Conservation (phyloP, 2,113 vertebrate species). For the Willisornis vidua region DNA sequence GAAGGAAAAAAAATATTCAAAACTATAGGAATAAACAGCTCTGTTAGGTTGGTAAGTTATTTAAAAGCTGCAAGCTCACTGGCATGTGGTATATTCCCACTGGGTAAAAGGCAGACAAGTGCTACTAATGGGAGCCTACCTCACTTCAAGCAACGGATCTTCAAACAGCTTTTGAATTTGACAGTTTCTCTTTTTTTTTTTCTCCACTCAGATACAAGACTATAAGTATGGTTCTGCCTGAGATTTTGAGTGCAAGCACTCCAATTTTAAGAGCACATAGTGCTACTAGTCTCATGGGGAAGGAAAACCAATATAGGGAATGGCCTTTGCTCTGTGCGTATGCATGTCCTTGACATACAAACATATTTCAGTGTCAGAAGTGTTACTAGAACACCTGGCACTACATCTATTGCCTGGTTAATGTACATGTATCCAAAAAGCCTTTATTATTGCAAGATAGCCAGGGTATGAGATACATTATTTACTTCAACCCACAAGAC, state of each 20-base stretch:
- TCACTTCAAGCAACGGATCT: not conserved
- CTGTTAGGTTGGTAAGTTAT: accelerated
- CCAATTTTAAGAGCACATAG: not conserved
- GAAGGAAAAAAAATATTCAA: not conserved
- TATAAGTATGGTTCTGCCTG: not conserved
- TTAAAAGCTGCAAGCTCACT: not conserved
- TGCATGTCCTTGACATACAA: not conserved
- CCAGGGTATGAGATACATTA: not conserved
- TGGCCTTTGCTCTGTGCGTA: not conserved
- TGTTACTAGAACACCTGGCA: not conserved
- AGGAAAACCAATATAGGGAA: not conserved
- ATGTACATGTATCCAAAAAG: not conserved
- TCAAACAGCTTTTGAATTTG: not conserved
- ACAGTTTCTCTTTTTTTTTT: not conserved
- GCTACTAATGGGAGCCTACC: not conserved
- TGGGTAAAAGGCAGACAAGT: not conserved
- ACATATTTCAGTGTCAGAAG: not conserved
- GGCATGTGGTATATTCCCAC: not conserved
- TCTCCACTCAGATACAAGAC: not conserved
- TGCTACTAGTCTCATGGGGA: not conserved
- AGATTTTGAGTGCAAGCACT: not conserved
- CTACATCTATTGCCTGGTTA: not conserved
- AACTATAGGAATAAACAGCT: not conserved
- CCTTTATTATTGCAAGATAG: not conserved
- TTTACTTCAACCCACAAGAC: not conserved